These are phyloP conservation scores for Orthosia gracilis DNA, from an alignment of 2,888 invertebrate genomes.

Conservation along the genomic window DNA sequence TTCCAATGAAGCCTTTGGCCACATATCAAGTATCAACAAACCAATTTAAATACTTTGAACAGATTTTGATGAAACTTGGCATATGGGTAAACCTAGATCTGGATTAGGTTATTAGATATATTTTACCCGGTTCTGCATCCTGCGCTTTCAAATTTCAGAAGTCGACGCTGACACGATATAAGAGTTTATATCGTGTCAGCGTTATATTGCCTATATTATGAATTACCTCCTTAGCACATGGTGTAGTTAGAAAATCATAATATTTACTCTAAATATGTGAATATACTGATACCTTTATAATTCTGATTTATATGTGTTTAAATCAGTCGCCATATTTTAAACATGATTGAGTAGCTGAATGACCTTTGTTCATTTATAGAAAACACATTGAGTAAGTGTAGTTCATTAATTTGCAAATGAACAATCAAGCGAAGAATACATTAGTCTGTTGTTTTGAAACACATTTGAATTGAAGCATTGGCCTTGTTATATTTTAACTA, in stretches of 20 bases:
- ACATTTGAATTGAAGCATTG: neutral
- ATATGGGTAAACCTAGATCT: too few relatives aligned
- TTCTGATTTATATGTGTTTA: constrained; percentile 54
- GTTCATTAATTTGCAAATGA: constrained; percentile 47
- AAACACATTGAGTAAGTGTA: constrained; percentile 20
- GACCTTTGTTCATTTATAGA: constrained; percentile 33
- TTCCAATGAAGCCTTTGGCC: neutral
- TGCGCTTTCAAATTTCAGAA: too few relatives aligned
- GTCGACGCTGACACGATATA: too few relatives aligned
- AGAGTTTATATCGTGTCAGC: too few relatives aligned
- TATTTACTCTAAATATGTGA: constrained; percentile 36
- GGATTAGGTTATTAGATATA: too few relatives aligned
- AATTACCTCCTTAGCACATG: constrained; percentile 1
- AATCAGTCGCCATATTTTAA: constrained; percentile 18
- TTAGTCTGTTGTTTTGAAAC: constrained; percentile 32
- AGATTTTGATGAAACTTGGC: too few relatives aligned
- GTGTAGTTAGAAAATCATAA: constrained; percentile 31
- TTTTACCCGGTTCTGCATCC: too few relatives aligned
- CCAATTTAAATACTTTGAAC: too few relatives aligned
- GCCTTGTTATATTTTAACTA: constrained; percentile 19
- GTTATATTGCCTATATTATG: constrained; percentile 20
- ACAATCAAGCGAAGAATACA: constrained; percentile 37
- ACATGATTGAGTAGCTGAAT: constrained; percentile 4
- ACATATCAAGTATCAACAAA: neutral
- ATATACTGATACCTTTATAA: constrained; percentile 54